Evolutionary conservation across 2,113 vertebrate species (phyloP), one percentile per base, ranked within the genome.

Genomic region (Siniperca knerii): DNA sequence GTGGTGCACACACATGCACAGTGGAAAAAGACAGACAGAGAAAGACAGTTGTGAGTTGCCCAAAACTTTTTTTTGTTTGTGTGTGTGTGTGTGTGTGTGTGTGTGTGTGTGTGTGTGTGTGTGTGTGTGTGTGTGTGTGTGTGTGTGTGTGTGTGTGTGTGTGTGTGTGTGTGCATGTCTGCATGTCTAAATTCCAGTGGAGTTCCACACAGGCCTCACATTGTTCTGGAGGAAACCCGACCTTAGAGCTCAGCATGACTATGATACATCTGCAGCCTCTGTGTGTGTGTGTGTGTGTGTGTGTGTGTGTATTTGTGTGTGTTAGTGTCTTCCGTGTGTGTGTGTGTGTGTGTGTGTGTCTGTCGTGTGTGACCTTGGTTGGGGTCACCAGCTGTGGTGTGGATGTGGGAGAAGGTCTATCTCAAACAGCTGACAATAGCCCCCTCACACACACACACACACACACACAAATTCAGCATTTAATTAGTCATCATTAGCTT

Each of bases 191-290:
- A 92, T 91, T 94, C 94, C 93, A 91, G 72, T 77, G 29, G 62
- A 72, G 86, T 84, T 91, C 84, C 57, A 80, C 90, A 96, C 95
- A 96, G 94, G 91, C 92, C 87, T 89, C 75, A 90, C 94, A 95
- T 96, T 95, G 95, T 96, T 94, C 89, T 67, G 86, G 79, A 86
- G 93, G 96, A 95, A 96, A 96, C 93, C 89, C 82, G 93, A 96
- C 93, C 94, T 90, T 57, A 44, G 89, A 87, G 89, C 81, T 80
- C 90, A 79, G 79, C 78, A 64, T 78, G 89, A 83, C 90, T 87
- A 50, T 64, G 87, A 91, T 92, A 87, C 92, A 94, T 94, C 91
- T 90, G 92, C 84, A 89, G 83, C 80, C 82, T 85, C 74, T 87
- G 72, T 64, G 74, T 90, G 81, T 68, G 50, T 78, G 78, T 90